These are phyloP conservation scores for Harpalus rufipes DNA, from an alignment of 2,888 invertebrate genomes.

Conservation along the genomic window DNA sequence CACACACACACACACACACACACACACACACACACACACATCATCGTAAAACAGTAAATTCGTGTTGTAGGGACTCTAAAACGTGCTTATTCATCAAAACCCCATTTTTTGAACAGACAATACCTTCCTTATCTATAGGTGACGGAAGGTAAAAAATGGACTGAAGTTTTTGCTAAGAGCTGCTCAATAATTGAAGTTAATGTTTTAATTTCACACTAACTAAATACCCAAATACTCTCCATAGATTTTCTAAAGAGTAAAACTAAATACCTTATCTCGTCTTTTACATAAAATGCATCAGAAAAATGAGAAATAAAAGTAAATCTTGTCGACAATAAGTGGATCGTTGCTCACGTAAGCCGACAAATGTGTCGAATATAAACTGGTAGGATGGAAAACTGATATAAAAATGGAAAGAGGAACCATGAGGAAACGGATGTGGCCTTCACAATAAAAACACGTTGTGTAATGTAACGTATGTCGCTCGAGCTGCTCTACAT, in stretches of 20 bases:
- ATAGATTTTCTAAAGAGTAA: background rate
- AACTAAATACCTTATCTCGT: background rate
- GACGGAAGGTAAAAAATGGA: too few species aligned
- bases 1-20: too few species aligned
- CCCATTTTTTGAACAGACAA: too few species aligned
- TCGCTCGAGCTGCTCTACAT: conserved; percentile 25
- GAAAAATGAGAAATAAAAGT: conserved; percentile 1
- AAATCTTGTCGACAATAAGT: conserved; percentile 20
- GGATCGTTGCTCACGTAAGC: background rate
- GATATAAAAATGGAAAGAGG: conserved; percentile 42
- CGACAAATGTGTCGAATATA: conserved; percentile 11
- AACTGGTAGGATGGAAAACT: conserved; percentile 18
- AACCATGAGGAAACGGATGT: conserved; percentile 51
- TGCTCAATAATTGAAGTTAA: too few species aligned
- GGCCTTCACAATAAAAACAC: conserved; percentile 50
- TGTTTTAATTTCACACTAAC: too few species aligned
- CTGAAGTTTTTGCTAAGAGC: too few species aligned
- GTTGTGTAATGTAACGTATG: conserved; percentile 46
- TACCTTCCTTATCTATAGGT: too few species aligned
- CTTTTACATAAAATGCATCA: background rate
- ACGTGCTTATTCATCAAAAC: too few species aligned
- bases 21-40: too few species aligned
- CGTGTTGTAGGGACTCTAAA: too few species aligned
- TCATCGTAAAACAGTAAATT: too few species aligned
- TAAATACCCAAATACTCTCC: background rate